Evolutionary conservation across 2,797 vertebrate genomes (phyloP).

Genomic region (Myotis pilosus): DNA sequence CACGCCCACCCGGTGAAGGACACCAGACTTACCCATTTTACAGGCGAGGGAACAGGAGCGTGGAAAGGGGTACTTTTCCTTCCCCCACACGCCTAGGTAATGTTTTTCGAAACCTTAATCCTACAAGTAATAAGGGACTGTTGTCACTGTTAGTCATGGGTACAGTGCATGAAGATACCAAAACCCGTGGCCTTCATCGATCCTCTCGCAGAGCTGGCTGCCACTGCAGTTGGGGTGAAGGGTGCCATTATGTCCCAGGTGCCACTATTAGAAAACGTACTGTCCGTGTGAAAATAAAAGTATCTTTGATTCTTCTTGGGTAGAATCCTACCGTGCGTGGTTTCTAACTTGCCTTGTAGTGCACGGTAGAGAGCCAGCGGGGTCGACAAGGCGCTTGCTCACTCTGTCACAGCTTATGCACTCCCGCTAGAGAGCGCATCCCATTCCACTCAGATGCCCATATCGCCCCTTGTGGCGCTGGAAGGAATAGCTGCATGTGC

Average conservation of each 20-base stretch:
- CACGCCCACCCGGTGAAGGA: rapidly evolving
- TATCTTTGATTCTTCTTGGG: neutral
- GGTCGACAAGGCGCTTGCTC: neutral
- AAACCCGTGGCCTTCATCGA: rapidly evolving
- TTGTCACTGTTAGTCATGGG: neutral
- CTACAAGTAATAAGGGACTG: neutral
- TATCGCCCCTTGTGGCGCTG: rapidly evolving
- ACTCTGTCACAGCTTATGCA: rapidly evolving
- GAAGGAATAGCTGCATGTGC: rapidly evolving
- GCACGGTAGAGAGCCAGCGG: neutral
- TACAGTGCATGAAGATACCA: rapidly evolving
- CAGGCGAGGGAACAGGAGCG: neutral
- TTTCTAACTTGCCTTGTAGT: neutral
- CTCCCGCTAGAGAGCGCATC: rapidly evolving
- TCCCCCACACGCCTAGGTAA: rapidly evolving
- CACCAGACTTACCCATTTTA: rapidly evolving
- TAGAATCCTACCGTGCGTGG: rapidly evolving
- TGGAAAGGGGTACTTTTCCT: too few species aligned
- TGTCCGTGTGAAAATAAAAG: rapidly evolving
- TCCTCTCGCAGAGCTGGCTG: neutral
- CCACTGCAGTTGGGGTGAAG: neutral
- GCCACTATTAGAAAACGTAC: neutral
- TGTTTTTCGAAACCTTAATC: neutral
- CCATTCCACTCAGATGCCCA: rapidly evolving
- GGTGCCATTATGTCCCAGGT: rapidly evolving